Conservation (phyloP, 2,113 vertebrate species). For the Tachysurus fulvidraco region DNA sequence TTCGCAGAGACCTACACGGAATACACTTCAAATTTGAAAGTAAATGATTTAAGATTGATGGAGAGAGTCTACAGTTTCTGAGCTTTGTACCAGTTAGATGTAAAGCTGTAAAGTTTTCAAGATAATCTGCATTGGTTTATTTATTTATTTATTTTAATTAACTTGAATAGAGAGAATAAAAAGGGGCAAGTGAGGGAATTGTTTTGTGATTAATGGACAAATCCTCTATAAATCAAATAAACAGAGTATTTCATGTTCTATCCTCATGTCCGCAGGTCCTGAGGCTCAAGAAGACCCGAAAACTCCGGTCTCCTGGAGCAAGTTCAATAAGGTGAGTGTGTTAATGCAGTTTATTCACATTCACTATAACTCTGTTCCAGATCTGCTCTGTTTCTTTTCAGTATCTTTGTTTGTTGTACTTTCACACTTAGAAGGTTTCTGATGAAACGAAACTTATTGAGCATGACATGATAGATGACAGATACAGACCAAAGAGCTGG, state of each 20-base stretch:
- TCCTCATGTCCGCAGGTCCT: constrained; percentile 63
- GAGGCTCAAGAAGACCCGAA: constrained; percentile 64
- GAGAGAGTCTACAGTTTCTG: background rate
- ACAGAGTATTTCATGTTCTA: background rate
- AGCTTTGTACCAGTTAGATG: background rate
- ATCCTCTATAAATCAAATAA: background rate
- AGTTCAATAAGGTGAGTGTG: constrained; percentile 85
- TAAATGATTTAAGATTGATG: background rate
- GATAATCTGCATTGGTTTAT: background rate
- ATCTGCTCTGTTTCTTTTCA: background rate
- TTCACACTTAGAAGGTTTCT: constrained; percentile 6
- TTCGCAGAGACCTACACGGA: background rate
- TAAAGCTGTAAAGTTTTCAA: background rate
- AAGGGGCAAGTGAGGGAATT: background rate
- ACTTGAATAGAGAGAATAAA: background rate
- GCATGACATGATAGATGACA: background rate
- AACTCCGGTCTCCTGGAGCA: constrained; percentile 80
- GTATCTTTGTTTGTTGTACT: constrained; percentile 21
- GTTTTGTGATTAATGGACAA: too few relatives aligned
- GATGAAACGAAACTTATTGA: constrained; percentile 42
- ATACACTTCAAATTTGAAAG: background rate
- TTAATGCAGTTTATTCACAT: background rate
- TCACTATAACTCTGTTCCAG: background rate
- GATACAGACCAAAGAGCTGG: background rate
- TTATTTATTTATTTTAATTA: background rate